Percentiles rank a stretch among this genome's conserved stretches.
Evolutionary conservation across 1,140 invertebrate species (phyloP).

Genomic region (Thaumatotibia leucotreta): DNA sequence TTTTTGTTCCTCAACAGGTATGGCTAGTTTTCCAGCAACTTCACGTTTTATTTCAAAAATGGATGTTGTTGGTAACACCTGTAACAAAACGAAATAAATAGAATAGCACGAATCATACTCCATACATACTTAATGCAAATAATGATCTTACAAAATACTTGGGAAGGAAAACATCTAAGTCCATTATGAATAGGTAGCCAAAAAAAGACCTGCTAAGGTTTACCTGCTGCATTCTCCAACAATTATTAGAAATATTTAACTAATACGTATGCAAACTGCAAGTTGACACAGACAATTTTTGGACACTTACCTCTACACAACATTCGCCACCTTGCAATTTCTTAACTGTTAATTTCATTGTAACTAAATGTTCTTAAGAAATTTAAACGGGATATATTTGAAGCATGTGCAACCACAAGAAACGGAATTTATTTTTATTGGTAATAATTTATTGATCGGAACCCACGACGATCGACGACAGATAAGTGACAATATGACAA

Average conservation of each 20-base stretch:
- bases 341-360: conserved; percentile 64
- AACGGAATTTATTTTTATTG: not conserved
- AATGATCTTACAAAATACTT: not conserved
- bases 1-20: conserved; percentile 56
- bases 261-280: not conserved
- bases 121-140: not conserved
- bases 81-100: conserved; percentile 25
- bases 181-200: not conserved
- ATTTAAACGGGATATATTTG: not conserved
- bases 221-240: not conserved
- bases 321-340: conserved; percentile 65
- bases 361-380: not conserved
- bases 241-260: not conserved
- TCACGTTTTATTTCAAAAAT: conserved; percentile 61
- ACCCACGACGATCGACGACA: not conserved
- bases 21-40: conserved; percentile 42
- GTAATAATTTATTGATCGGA: not conserved
- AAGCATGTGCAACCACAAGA: not conserved
- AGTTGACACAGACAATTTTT: not conserved
- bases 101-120: not conserved
- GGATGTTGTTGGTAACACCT: conserved; percentile 51
- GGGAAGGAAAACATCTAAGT: not conserved
- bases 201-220: not conserved
- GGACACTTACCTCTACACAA: conserved; percentile 45
- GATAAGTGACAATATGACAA: not conserved